Evolutionary conservation across 2,888 invertebrate species (phyloP), one percentile per base, ranked within the genome.

Genomic region (Orthosia incerta): DNA sequence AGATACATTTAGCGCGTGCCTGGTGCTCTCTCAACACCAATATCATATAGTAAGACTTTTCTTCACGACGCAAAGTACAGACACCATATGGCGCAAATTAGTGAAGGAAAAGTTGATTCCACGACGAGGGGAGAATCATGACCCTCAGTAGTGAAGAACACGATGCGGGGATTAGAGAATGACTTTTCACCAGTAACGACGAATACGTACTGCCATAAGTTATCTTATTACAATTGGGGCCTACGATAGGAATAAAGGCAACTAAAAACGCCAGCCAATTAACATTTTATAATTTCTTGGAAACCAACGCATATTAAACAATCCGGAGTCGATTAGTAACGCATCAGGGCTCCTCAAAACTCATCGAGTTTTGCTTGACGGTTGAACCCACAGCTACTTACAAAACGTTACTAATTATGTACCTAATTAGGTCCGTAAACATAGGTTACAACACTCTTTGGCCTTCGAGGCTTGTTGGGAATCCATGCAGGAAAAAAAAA

Each of bases 291-390:
- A 39, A 51, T 55, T 75, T 46, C 61, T n/a, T 67, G 46, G 55
- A 26, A 66, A 63, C 15, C 45, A 56, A 50, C 46, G 74, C 59
- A 50, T 63, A 74, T 65, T 53, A 62, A 60, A 72, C 7, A 56
- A 59, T 80, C 59, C 64, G 68, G 50, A 60, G 63, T n/a, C 81
- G 64, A 85, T 82, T 79, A 79, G 86, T 83, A 60, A 75, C 75
- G 71, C 70, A 70, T 76, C 79, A 69, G 72, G 20, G 71, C 18
- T 55, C 55, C 63, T 56, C 79, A 69, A 70, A 20, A 74, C 18
- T 57, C 55, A 61, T 56, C 39, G 63, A 63, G 71, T 60, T 50
- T 63, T 46, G 45, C 46, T 66, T 39, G 68, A 13, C 20, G 57
- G 82, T 64, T 74, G 63, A 46, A 50, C 23, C 61, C 39, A 39